A percentile compares a stretch with the other conserved stretches of the same genome.
phyloP scores from a whole-genome alignment of 2,888 invertebrate genomes.

The Pasiphila rectangulata region DNA sequence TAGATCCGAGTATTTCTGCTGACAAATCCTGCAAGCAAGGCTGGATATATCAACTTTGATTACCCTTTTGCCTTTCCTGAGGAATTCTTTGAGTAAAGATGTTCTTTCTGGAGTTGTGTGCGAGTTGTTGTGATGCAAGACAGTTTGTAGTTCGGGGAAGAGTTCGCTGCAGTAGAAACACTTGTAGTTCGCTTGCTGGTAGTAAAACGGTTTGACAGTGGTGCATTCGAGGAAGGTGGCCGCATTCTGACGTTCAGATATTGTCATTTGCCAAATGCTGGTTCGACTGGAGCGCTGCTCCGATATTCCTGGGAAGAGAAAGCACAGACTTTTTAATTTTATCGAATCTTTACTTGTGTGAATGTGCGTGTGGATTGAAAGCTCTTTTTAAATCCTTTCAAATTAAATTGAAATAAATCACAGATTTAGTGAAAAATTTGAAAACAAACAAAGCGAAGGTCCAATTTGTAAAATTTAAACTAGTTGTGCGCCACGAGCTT shows the following conservation, averaged over 20 bases:
- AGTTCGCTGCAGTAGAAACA: constrained; percentile 71
- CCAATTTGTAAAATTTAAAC: too few relatives aligned
- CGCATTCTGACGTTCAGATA: constrained; percentile 69
- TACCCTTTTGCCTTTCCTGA: constrained; percentile 67
- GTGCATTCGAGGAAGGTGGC: constrained; percentile 67
- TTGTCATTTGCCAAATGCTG: constrained; percentile 75
- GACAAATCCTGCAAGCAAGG: constrained; percentile 64
- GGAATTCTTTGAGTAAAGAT: constrained; percentile 57
- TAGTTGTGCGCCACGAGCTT: too few relatives aligned
- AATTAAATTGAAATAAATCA: too few relatives aligned
- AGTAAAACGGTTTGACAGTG: constrained; percentile 67
- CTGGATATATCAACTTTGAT: constrained; percentile 72
- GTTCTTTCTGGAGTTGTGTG: constrained; percentile 51
- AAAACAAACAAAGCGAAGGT: too few relatives aligned
- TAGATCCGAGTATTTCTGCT: constrained; percentile 60
- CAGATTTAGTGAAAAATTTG: too few relatives aligned
- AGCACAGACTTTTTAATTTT: too few relatives aligned
- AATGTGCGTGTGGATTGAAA: too few relatives aligned
- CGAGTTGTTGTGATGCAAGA: constrained; percentile 27
- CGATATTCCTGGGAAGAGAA: constrained; percentile 40
- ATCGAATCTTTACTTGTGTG: too few relatives aligned
- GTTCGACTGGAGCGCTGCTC: constrained; percentile 34
- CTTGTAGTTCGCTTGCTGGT: constrained; percentile 72
- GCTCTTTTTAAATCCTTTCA: too few relatives aligned
- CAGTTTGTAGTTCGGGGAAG: constrained; percentile 64